Evolutionary conservation across 2,888 invertebrate species (phyloP).

Genomic region (Pterobdella sp.): DNA sequence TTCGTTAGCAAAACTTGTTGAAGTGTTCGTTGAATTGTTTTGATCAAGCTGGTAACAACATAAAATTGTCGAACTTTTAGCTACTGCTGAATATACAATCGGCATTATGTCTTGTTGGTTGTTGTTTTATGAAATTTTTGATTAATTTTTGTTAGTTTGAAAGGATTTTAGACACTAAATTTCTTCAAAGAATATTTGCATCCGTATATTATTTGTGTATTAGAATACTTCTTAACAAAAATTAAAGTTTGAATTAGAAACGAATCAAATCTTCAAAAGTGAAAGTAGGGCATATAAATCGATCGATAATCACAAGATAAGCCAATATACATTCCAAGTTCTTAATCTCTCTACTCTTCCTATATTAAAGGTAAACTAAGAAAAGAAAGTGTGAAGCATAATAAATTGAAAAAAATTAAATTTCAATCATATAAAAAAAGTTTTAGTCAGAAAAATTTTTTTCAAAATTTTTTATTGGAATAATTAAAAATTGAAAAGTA

Average conservation of each 20-base stretch:
- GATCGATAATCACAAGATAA: no score
- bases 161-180: no score
- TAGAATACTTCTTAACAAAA: no score
- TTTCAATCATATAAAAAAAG: neutral
- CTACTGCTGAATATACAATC: slow-evolving; percentile 45
- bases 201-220: no score
- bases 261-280: no score
- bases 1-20: slow-evolving; percentile 30
- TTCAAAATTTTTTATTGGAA: neutral
- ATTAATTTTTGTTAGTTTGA: no score
- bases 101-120: slow-evolving; percentile 33
- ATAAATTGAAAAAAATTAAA: neutral
- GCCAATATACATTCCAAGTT: no score
- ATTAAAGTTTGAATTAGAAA: no score
- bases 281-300: no score
- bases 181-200: no score
- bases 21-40: neutral
- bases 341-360: no score
- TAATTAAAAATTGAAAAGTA: neutral
- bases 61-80: slow-evolving; percentile 44
- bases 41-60: slow-evolving; percentile 43
- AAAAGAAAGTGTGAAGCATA: neutral
- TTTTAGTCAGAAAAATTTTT: neutral
- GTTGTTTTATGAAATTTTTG: no score
- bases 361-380: neutral